phyloP scores from a whole-genome alignment of 2,797 vertebrate genomes.

The Echiichthys vipera region DNA sequence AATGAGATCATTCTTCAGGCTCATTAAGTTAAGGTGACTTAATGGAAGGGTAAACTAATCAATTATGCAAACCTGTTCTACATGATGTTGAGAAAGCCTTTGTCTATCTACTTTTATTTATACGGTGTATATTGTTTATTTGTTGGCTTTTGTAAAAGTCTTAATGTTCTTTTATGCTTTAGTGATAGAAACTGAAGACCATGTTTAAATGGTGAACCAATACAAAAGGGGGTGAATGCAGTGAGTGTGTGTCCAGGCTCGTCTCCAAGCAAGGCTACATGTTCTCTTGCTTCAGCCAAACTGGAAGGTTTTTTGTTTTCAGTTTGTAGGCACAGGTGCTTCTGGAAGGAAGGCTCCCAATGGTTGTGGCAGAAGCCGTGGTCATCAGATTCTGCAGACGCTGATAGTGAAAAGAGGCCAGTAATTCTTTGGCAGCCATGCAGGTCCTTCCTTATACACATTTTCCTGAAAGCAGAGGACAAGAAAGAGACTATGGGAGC shows the following conservation, averaged over 20 bases:
- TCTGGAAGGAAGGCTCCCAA: constrained; percentile 32
- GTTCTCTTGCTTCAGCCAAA: constrained; percentile 28
- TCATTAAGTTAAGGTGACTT: constrained; percentile 32
- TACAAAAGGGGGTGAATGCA: not conserved
- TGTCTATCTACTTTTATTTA: not conserved
- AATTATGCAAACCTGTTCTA: constrained; percentile 31
- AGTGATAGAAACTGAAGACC: not conserved
- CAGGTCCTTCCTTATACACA: constrained; percentile 32
- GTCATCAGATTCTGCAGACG: constrained; percentile 66
- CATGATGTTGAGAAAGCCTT: not conserved
- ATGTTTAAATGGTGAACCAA: not conserved
- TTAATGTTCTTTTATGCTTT: too few relatives aligned
- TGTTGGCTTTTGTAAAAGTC: too few relatives aligned
- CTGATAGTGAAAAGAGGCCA: constrained; percentile 44
- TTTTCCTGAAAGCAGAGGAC: constrained; percentile 51
- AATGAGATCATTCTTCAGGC: constrained; percentile 18
- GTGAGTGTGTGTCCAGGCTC: not conserved
- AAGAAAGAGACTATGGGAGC: constrained; percentile 25
- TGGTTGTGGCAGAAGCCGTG: constrained; percentile 17
- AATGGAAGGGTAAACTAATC: constrained; percentile 23
- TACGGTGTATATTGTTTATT: not conserved
- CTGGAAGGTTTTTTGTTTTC: constrained; percentile 25
- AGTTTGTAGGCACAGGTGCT: constrained; percentile 34
- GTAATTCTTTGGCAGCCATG: constrained; percentile 42
- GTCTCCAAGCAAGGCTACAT: constrained; percentile 6